Evolutionary conservation across 2,113 vertebrate genomes (phyloP).

Genomic region (Macquaria ambigua): DNA sequence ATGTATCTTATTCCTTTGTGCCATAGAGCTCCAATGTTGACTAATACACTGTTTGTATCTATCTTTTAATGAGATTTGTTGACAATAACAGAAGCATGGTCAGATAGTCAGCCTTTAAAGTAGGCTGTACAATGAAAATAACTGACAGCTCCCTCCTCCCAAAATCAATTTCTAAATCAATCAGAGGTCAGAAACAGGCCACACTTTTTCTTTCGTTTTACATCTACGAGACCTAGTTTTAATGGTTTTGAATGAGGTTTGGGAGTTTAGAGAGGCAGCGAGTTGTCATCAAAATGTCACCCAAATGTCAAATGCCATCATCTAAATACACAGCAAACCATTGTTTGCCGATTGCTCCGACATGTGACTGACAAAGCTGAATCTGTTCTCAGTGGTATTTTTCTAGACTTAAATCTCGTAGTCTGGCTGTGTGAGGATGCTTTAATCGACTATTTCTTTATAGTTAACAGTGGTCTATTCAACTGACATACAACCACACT

Average conservation of each 20-base stretch:
- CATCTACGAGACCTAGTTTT: not conserved
- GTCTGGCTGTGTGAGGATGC: conserved; percentile 6
- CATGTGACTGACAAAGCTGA: conserved; percentile 25
- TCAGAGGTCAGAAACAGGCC: conserved; percentile 14
- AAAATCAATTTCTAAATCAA: conserved; percentile 14
- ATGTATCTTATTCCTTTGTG: not conserved
- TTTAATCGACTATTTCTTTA: conserved; percentile 11
- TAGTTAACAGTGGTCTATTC: conserved; percentile 22
- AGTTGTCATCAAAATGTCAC: conserved; percentile 38
- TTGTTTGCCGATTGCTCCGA: conserved; percentile 24
- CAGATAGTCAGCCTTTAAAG: not conserved
- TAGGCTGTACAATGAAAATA: not conserved
- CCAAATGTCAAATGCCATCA: conserved; percentile 42
- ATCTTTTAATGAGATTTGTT: not conserved
- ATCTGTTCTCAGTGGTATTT: conserved; percentile 24
- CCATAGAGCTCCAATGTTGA: not conserved
- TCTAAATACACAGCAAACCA: conserved; percentile 28
- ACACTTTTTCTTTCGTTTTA: not conserved
- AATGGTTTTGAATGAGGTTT: conserved; percentile 30
- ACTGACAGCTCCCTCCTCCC: not conserved
- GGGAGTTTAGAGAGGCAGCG: conserved; percentile 14
- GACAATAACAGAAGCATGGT: not conserved
- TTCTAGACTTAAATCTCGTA: not conserved
- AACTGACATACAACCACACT: conserved; percentile 26
- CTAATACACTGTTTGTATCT: not conserved